Evolutionary conservation across 2,888 invertebrate genomes (phyloP).

Genomic region (Gari tellinella): DNA sequence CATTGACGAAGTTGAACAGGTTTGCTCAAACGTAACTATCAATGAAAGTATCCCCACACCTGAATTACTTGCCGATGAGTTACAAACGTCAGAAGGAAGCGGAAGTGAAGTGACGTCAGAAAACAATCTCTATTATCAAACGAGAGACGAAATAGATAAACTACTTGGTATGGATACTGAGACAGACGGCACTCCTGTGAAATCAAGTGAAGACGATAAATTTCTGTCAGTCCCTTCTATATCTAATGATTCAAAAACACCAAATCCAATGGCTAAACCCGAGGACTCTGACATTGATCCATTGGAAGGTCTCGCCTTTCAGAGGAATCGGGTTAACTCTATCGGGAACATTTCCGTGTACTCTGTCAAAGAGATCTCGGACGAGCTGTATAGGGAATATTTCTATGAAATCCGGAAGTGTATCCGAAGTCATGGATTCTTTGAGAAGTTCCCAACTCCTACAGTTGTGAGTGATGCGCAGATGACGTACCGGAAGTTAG

Average conservation of each 20-base stretch:
- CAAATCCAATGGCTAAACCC: slow-evolving; percentile 1
- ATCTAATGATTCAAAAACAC: slow-evolving; percentile 2
- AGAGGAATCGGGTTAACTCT: slow-evolving; percentile 32
- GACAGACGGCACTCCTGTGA: not conserved
- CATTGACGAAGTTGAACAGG: no score
- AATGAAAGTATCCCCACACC: no score
- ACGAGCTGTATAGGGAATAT: slow-evolving; percentile 41
- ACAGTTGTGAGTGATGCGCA: slow-evolving; percentile 43
- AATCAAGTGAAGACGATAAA: not conserved
- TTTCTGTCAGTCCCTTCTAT: slow-evolving; percentile 13
- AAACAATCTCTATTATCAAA: no score
- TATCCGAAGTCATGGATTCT: slow-evolving; percentile 46
- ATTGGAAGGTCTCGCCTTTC: slow-evolving; percentile 43
- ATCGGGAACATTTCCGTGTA: slow-evolving; percentile 39
- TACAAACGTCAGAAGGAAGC: no score
- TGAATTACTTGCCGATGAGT: no score
- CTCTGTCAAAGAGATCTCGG: slow-evolving; percentile 49
- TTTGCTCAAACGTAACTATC: no score
- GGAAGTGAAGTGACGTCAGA: no score
- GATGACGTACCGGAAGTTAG: slow-evolving; percentile 32
- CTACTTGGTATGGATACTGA: not conserved
- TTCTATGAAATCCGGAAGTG: slow-evolving; percentile 33
- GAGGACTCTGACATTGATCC: slow-evolving; percentile 24
- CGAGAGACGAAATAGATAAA: no score
- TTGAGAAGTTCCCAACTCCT: slow-evolving; percentile 56